Evolutionary conservation across 2,888 invertebrate species (phyloP), one percentile per base, ranked within the genome.

Genomic region (Yponomeuta sedellus): DNA sequence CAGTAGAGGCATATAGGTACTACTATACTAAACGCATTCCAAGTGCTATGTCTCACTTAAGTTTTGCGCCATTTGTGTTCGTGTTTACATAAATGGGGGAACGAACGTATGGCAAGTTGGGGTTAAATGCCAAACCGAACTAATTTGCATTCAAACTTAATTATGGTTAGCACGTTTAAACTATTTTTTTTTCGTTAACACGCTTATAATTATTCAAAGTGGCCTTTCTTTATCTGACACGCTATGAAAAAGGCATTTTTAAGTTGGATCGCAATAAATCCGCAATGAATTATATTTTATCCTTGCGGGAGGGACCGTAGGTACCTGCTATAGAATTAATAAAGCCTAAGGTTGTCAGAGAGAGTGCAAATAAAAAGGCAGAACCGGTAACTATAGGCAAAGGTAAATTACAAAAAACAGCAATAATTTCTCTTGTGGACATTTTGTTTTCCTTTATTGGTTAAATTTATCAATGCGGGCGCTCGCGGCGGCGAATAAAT

Each of bases 381-480:
- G 44, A 64, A 22, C 44, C n/a, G 39, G 28, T 62, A 8, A 76
- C 77, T 73, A 75, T 75, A 75, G 72, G 72, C 73, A 69, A 71
- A 79, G 74, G 77, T 81, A 78, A 77, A 81, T 80, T 79, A 79
- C 75, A 71, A 73, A 62, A 73, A 62, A 78, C 80, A 81, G 78
- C 78, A 79, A 82, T 82, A 82, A 83, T 85, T 80, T 82, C 78
- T 82, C 78, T 77, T 72, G 79, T 78, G 82, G 84, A 84, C 82
- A 82, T 86, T 85, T 83, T 85, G 82, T 85, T 85, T 83, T 77
- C 79, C 82, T 85, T 85, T 86, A 86, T 85, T 85, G 82, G 84
- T 81, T 79, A 80, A 84, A 86, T 85, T 86, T 86, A 84, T 86
- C 84, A 85, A 80, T 79, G 77, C 70, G 77, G 76, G 76, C 76